Conservation (phyloP, 2,888 invertebrate species). For the Drosophila emarginata region DNA sequence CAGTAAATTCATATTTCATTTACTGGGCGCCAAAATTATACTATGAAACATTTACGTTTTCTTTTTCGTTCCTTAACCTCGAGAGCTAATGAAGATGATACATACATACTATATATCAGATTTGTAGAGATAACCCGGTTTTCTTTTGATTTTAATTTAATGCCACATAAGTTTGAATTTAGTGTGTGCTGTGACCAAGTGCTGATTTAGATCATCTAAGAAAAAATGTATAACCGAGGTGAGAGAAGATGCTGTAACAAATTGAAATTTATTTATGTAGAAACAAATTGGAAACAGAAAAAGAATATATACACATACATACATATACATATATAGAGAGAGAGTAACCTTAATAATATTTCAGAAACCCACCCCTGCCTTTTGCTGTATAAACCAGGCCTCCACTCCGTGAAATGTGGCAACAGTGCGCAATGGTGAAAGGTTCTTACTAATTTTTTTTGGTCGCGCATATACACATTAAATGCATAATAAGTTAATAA, state of each 20-base stretch:
- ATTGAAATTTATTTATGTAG: background rate
- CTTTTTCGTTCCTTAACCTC: constrained; percentile 15
- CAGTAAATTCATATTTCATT: constrained; percentile 59
- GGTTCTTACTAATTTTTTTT: background rate
- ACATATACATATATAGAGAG: background rate
- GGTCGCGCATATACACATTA: background rate
- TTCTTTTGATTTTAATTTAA: constrained; percentile 52
- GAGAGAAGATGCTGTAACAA: background rate
- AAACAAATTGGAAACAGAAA: background rate
- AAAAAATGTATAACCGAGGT: background rate
- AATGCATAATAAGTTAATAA: constrained; percentile 54
- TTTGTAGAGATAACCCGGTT: constrained; percentile 24
- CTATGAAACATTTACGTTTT: constrained; percentile 34
- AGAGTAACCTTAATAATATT: background rate
- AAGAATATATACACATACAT: background rate
- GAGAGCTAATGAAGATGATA: constrained; percentile 42
- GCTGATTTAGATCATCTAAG: background rate
- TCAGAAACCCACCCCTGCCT: constrained; percentile 10
- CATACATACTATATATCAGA: constrained; percentile 28
- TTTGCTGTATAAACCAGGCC: constrained; percentile 6
- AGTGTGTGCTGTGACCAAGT: constrained; percentile 29
- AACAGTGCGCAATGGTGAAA: constrained; percentile 44
- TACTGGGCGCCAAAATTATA: constrained; percentile 63
- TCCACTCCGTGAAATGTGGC: constrained; percentile 51
- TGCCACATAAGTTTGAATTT: constrained; percentile 46